phyloP scores from a whole-genome alignment of 2,797 vertebrate genomes.

The Falco concolor region DNA sequence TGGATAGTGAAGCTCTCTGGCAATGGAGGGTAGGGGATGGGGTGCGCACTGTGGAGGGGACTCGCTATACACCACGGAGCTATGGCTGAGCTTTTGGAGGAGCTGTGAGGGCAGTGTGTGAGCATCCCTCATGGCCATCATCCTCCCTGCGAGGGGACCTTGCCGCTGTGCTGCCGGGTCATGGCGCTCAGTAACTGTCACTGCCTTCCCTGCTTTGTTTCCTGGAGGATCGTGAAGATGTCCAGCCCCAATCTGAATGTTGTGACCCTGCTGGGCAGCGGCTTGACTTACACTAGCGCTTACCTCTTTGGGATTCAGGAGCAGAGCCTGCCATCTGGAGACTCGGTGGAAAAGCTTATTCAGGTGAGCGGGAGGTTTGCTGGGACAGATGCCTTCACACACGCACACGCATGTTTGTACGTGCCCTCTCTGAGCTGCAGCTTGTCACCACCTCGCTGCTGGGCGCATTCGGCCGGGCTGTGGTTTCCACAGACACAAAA shows the following conservation, averaged over 20 bases:
- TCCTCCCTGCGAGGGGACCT: background rate
- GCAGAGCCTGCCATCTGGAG: slow-evolving; percentile 51
- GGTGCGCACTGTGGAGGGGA: background rate
- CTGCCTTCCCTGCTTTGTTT: slow-evolving; percentile 22
- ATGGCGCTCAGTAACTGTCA: background rate
- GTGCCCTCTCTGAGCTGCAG: background rate
- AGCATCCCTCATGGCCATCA: background rate
- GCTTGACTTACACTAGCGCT: slow-evolving; percentile 87
- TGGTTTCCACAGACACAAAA: background rate
- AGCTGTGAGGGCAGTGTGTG: background rate
- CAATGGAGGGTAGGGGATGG: background rate
- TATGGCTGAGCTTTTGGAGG: background rate
- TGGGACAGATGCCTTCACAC: background rate
- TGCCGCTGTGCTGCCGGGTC: background rate
- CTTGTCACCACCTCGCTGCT: background rate
- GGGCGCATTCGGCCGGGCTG: background rate
- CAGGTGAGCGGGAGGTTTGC: slow-evolving; percentile 75
- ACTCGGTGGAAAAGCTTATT: slow-evolving; percentile 77
- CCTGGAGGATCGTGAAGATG: slow-evolving; percentile 95
- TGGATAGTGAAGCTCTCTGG: background rate
- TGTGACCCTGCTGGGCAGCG: slow-evolving; percentile 88
- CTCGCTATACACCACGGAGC: background rate
- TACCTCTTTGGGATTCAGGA: slow-evolving; percentile 88
- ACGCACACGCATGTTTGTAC: fast-evolving
- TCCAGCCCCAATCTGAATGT: slow-evolving; percentile 97